A percentile compares a stretch with the other conserved stretches of the same genome.
phyloP scores from a whole-genome alignment of 2,113 vertebrate species.

The Gadus macrocephalus region DNA sequence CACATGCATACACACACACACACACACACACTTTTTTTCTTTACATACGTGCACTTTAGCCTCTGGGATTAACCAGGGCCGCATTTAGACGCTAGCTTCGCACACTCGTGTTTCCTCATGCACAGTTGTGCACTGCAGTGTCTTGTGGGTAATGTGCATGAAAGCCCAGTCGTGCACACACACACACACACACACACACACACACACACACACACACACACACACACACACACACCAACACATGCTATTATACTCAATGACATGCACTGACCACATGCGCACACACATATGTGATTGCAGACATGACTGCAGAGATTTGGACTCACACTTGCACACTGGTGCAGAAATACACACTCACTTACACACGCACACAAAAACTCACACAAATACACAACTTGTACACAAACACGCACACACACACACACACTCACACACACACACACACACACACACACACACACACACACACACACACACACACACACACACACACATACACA shows the following conservation, averaged over 20 bases:
- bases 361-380: no score
- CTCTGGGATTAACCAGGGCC: no score
- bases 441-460: background rate
- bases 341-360: background rate
- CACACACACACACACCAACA: background rate
- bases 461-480: conserved; percentile 24
- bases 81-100: no score
- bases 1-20: no score
- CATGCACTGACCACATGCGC: background rate
- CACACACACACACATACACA: background rate
- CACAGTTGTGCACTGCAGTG: no score
- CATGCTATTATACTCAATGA: no score
- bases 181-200: background rate
- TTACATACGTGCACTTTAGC: no score
- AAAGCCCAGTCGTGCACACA: background rate
- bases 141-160: no score
- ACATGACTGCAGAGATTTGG: background rate
- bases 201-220: background rate
- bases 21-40: no score
- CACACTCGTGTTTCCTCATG: no score
- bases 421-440: no score
- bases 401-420: no score
- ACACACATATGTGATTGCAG: conserved; percentile 1
- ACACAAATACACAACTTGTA: background rate
- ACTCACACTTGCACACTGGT: background rate